Conservation (phyloP, 2,888 invertebrate genomes). For the Onthophagus sagittarius region DNA sequence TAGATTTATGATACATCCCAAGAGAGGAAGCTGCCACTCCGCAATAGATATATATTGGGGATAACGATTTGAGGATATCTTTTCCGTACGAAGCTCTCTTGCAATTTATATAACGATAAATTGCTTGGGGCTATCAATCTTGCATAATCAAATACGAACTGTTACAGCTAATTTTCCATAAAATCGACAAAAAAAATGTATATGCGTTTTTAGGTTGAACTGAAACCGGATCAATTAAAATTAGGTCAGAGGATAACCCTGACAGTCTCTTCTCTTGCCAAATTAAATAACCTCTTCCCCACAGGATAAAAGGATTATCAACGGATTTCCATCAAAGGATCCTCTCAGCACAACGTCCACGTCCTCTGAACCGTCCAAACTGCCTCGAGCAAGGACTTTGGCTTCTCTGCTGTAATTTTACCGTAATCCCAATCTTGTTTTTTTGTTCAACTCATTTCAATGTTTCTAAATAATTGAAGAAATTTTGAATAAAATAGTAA, state of each 20-base stretch:
- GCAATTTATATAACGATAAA: neutral
- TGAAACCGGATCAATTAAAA: neutral
- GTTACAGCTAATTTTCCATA: neutral
- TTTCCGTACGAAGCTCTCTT: neutral
- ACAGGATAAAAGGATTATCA: constrained; percentile 19
- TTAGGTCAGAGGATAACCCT: neutral
- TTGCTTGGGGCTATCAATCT: neutral
- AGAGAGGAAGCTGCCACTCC: neutral
- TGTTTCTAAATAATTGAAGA: too few relatives aligned
- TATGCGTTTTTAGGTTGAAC: neutral
- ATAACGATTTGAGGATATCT: neutral
- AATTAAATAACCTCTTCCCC: neutral
- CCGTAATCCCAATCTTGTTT: neutral
- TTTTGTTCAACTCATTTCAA: neutral
- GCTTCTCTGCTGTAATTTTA: neutral
- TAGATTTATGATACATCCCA: neutral
- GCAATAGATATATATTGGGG: neutral
- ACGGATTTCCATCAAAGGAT: constrained; percentile 27
- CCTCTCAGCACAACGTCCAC: neutral
- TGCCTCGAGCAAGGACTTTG: neutral
- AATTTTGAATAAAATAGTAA: neutral
- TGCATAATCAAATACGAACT: neutral
- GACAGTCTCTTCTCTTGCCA: neutral
- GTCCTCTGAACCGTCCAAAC: neutral
- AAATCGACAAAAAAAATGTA: neutral